Conservation (phyloP, 1,140 invertebrate species). For the Pygmarrhopalites habei region DNA sequence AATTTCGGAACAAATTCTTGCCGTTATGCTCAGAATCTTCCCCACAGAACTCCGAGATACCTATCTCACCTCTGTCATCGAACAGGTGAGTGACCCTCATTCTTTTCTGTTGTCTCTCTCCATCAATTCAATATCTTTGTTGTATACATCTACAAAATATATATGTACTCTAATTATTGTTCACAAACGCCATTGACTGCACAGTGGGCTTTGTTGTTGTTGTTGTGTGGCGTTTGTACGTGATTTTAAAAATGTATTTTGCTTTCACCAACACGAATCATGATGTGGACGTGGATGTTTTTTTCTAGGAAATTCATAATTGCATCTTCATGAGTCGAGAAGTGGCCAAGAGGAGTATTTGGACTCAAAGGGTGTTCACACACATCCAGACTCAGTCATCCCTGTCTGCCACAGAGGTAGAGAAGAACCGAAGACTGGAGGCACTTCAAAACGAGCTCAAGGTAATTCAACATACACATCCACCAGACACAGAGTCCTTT, state of each 20-base stretch:
- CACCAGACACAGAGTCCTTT: too few relatives aligned
- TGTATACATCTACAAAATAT: too few relatives aligned
- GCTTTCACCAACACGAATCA: too few relatives aligned
- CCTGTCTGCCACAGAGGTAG: slow-evolving; percentile 48
- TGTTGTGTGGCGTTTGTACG: too few relatives aligned
- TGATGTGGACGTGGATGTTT: too few relatives aligned
- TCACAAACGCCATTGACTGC: too few relatives aligned
- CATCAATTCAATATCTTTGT: too few relatives aligned
- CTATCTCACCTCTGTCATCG: slow-evolving; percentile 68
- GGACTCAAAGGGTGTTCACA: slow-evolving; percentile 56
- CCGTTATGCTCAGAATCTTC: slow-evolving; percentile 59
- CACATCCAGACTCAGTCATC: slow-evolving; percentile 43
- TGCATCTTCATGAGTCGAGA: slow-evolving; percentile 66
- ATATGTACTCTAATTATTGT: too few relatives aligned
- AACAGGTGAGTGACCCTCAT: slow-evolving; percentile 57
- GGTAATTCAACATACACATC: too few relatives aligned
- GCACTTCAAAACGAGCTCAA: slow-evolving; percentile 63
- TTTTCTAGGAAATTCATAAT: slow-evolving; percentile 71
- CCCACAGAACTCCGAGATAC: slow-evolving; percentile 65
- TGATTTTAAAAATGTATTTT: too few relatives aligned
- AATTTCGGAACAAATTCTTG: slow-evolving; percentile 52
- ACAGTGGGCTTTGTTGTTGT: too few relatives aligned
- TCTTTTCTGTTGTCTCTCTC: neutral
- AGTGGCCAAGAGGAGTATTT: slow-evolving; percentile 63
- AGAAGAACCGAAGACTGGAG: slow-evolving; percentile 58